Evolutionary conservation across 2,113 vertebrate genomes (phyloP).

Genomic region (Tupaia chinensis): DNA sequence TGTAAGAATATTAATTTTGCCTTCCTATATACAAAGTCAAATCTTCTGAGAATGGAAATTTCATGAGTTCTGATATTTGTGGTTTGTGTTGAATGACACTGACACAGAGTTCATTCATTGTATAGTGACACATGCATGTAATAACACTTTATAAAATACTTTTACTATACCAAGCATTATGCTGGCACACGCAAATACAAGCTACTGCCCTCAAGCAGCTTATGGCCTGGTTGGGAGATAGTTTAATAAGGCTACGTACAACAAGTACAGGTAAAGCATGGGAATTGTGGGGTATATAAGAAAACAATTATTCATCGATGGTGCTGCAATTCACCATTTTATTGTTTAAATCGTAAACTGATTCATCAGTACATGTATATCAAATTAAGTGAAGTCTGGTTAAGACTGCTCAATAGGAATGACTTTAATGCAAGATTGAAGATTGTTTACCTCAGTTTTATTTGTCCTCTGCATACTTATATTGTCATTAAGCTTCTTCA

Average conservation of each 20-base stretch:
- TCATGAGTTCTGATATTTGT: background rate
- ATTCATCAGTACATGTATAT: background rate
- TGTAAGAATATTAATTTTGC: background rate
- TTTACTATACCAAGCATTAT: background rate
- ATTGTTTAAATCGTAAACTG: background rate
- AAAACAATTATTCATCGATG: background rate
- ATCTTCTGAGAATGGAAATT: background rate
- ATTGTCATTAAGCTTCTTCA: background rate
- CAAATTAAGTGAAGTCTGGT: background rate
- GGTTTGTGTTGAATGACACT: background rate
- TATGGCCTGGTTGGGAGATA: background rate
- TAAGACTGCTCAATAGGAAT: background rate
- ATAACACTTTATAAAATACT: background rate
- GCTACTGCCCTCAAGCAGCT: background rate
- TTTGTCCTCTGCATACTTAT: slow-evolving; percentile 4
- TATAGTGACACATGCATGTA: background rate
- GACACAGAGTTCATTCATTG: background rate
- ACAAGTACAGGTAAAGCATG: background rate
- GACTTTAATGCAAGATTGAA: background rate
- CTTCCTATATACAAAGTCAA: background rate
- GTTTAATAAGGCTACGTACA: background rate
- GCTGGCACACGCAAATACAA: background rate
- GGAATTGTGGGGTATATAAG: background rate
- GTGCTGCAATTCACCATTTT: background rate
- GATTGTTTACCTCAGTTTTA: background rate